Evolutionary conservation across 2,888 invertebrate genomes (phyloP), one percentile per base, ranked within the genome.

Genomic region (Drosophila quinaria): DNA sequence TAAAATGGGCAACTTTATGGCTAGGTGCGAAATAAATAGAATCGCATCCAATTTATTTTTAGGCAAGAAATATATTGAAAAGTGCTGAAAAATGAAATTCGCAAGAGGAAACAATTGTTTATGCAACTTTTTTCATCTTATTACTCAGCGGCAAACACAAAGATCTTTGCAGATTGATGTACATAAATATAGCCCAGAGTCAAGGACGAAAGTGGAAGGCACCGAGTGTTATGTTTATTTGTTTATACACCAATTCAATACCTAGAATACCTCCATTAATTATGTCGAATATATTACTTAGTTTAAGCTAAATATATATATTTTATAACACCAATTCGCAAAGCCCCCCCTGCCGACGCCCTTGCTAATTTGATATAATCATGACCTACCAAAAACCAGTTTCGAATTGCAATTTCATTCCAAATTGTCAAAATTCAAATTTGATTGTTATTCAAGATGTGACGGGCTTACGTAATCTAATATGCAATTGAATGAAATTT

Each of bases 21-120:
- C 17, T 83, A 79, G 84, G 89, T 85, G 84, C 66, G 89, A 85
- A 73, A 74, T 70, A 78, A 83, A 89, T 87, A 67, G 56, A 80
- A 70, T 68, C 55, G 62, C 56, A 80, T 13, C 9, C 6, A 70
- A 70, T 71, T 62, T 60, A 83, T 72, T 72, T 80, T 68, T 63
- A 58, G 65, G 11, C 13, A 22, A 49, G 25, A 29, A 75, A 78
- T 60, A 78, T 68, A 70, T 70, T 71, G 68, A 47, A 72, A 66
- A 46, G 66, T 74, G 70, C 62, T 62, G 69, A 84, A 70, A 67
- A 50, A 13, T 35, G 44, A 70, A 64, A 47, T 69, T 61, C n/a
- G 44, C 47, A 54, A 86, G 47, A 73, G 83, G 83, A 84, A 80
- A 73, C 68, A 71, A 67, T 69, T 83, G 83, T 86, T 88, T 82